These are phyloP conservation scores for Ichneumoninae sp. DNA, from an alignment of 2,888 invertebrate species.

Conservation along the genomic window DNA sequence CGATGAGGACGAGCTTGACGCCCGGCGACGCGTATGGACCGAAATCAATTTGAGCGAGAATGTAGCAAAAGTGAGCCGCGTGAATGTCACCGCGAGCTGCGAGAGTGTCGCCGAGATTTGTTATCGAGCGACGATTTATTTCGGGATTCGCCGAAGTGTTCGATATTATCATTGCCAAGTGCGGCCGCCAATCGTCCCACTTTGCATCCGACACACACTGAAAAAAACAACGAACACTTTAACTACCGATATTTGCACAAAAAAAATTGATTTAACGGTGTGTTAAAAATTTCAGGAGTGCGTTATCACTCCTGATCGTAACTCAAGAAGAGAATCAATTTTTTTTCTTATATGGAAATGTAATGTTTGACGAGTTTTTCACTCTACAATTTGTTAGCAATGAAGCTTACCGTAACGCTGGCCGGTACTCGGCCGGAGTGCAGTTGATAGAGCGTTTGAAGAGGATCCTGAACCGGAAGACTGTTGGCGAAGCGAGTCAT, in stretches of 20 bases:
- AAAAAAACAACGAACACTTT: slow-evolving; percentile 64
- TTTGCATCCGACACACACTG: slow-evolving; percentile 89
- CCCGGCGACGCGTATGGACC: slow-evolving; percentile 84
- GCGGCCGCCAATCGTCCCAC: slow-evolving; percentile 98
- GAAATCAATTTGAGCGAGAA: slow-evolving; percentile 91
- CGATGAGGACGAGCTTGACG: slow-evolving; percentile 92
- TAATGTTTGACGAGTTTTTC: not conserved
- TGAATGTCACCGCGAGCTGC: slow-evolving; percentile 91
- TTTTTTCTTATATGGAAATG: not conserved
- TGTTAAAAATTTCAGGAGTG: not conserved
- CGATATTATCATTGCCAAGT: slow-evolving; percentile 97
- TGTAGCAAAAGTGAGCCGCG: slow-evolving; percentile 98
- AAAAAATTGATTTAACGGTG: not conserved
- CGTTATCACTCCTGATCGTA: not conserved
- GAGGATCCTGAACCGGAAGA: slow-evolving; percentile 92
- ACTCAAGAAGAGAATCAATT: not conserved
- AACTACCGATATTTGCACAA: not conserved
- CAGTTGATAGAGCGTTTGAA: slow-evolving; percentile 97
- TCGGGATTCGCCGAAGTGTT: slow-evolving; percentile 92
- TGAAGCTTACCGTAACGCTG: slow-evolving; percentile 87
- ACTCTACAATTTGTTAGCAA: slow-evolving; percentile 59
- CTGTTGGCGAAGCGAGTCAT: slow-evolving; percentile 95
- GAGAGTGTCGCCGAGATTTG: slow-evolving; percentile 91
- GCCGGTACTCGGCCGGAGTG: slow-evolving; percentile 93
- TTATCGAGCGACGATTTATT: slow-evolving; percentile 90